Evolutionary conservation across 2,797 vertebrate genomes (phyloP).

Genomic region (Adrianichthys oophorus): DNA sequence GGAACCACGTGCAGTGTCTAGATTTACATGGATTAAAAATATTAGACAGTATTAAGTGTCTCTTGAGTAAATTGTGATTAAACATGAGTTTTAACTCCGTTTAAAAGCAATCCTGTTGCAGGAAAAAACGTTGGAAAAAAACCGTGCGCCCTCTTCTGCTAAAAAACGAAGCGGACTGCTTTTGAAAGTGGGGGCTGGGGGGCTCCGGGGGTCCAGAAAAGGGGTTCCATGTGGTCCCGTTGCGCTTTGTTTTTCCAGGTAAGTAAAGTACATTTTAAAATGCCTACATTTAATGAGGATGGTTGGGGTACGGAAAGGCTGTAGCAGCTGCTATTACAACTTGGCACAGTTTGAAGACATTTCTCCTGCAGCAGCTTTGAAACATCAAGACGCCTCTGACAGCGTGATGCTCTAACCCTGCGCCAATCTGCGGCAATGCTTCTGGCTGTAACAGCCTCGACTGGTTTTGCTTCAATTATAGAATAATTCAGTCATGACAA

Average conservation of each 20-base stretch:
- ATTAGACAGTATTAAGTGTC: constrained; percentile 15
- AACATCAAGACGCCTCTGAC: constrained; percentile 35
- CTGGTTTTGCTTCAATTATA: not conserved
- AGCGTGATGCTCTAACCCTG: constrained; percentile 35
- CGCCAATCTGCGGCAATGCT: constrained; percentile 8
- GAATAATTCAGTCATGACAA: not conserved
- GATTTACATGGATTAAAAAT: constrained; percentile 31
- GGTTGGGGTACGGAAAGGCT: not conserved
- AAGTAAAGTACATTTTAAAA: not conserved
- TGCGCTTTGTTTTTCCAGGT: too few relatives aligned
- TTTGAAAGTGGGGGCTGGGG: constrained; percentile 1
- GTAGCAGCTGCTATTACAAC: constrained; percentile 13
- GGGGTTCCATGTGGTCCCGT: not conserved
- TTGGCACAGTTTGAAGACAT: constrained; percentile 21
- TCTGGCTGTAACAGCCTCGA: constrained; percentile 3
- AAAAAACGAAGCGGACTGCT: not conserved
- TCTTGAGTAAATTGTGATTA: constrained; percentile 15
- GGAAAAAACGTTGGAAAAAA: constrained; percentile 2
- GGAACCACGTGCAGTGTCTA: constrained; percentile 13
- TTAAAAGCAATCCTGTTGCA: constrained; percentile 4
- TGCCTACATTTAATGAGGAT: not conserved
- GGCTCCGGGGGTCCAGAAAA: not conserved
- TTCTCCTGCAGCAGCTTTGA: constrained; percentile 63
- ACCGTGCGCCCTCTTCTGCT: constrained; percentile 65
- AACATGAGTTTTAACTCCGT: constrained; percentile 12